Base-by-base conservation (phyloP, 2,113 vertebrate species). In the Raja brachyura region DNA sequence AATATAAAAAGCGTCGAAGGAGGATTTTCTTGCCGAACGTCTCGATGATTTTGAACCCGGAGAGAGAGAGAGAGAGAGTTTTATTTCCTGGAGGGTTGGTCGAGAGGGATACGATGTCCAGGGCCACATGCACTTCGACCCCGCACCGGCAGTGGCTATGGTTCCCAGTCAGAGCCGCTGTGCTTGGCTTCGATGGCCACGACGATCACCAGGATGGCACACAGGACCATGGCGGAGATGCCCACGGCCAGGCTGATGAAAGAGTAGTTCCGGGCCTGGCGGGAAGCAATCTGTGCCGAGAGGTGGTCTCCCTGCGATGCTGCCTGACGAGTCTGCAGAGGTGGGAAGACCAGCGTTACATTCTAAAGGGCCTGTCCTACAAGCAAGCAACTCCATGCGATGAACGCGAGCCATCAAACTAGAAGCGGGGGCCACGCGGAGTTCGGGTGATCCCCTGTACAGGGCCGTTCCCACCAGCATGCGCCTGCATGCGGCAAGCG, bases 191-290 rank as follows among this genome's bases (percentile, higher is more conserved):
- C 98, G 33, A 98, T 98, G 96, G 98, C 98, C 95, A 98, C 97
- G 59, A 98, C 98, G 56, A 98, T 97, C 0, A 97, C 98, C 93
- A 98, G 97, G 95, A 98, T 98, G 95, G 98, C 98, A 94, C 98
- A 98, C 93, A 98, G 96, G 94, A 98, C 98, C 93, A 98, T 98
- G 95, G 98, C 98, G 56, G 98, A 97, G 54, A 98, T 98, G 95
- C 98, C 98, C 88, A 98, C 98, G 0, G 98, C 98, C 96, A 98
- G 95, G 95, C 97, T 98, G 96, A 98, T 98, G 97, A 98, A 98
- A 94, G 98, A 98, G 97, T 98, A 98, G 96, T 98, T 98, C 75
- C 98, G 97, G 0, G 98, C 98, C 95, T 98, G 98, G 0, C 98
- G 97, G 0, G 98, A 98, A 2, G 98, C 98, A 73, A 98, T 98